Percentiles rank a stretch among this genome's conserved stretches.
These are phyloP conservation scores for Branchinecta lindahli DNA, from an alignment of 1,140 invertebrate species.

Conservation along the genomic window DNA sequence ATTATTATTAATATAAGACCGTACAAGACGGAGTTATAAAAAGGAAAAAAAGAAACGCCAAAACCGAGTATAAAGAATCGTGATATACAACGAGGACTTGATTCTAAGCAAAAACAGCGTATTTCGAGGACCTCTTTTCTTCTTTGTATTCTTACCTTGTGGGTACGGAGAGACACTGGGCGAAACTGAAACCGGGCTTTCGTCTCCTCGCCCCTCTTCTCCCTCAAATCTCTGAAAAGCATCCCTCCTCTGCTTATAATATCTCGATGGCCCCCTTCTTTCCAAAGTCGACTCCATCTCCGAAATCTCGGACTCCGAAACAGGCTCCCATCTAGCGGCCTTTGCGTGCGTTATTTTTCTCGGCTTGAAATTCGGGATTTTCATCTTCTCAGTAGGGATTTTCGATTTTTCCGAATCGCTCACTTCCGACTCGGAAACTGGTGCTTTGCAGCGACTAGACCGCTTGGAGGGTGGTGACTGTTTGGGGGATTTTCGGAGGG, in stretches of 20 bases:
- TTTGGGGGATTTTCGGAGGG: background rate
- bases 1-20: too few relatives aligned
- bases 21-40: too few relatives aligned
- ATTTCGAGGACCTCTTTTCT: background rate
- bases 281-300: constrained; percentile 34
- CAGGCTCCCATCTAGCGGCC: constrained; percentile 45
- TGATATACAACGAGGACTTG: too few relatives aligned
- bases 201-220: background rate
- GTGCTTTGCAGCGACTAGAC: background rate
- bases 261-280: constrained; percentile 14
- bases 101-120: background rate
- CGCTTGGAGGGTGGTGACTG: constrained; percentile 10
- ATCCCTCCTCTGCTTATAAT: constrained; percentile 16
- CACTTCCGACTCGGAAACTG: constrained; percentile 16
- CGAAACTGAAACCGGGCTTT: background rate
- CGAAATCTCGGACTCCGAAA: constrained; percentile 44
- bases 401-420: constrained; percentile 16
- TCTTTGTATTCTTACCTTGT: background rate
- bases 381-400: constrained; percentile 13
- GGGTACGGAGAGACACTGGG: background rate
- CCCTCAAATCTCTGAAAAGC: background rate
- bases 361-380: constrained; percentile 25
- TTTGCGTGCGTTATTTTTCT: constrained; percentile 36
- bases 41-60: too few relatives aligned
- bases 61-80: too few relatives aligned